phyloP scores from a whole-genome alignment of 30 jellyfish, hydroid and myxozoan genomes.

The Nemopilema nomurai region DNA sequence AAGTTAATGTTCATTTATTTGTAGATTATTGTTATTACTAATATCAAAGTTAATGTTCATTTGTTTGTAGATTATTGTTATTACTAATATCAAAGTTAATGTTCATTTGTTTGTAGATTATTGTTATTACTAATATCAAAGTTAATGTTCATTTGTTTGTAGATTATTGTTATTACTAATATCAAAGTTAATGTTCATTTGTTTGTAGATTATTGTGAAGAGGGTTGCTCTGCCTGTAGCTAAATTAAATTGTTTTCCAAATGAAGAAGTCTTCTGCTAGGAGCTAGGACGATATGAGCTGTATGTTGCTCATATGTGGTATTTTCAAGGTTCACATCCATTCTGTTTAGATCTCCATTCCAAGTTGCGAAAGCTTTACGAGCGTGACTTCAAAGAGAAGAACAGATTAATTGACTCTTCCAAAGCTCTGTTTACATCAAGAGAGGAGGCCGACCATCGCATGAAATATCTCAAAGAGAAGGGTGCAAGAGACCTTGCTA shows the following conservation, averaged over 20 bases:
- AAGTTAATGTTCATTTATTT: no score
- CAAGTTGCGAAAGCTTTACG: conserved; percentile 42
- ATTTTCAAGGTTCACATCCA: background rate
- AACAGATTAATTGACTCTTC: conserved; percentile 54
- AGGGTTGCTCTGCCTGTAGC: background rate
- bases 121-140: no score
- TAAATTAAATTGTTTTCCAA: background rate
- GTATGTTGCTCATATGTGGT: background rate
- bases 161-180: no score
- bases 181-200: no score
- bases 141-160: no score
- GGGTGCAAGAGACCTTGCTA: conserved; percentile 71
- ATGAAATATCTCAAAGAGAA: conserved; percentile 86
- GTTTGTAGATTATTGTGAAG: no score
- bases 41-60: no score
- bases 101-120: no score
- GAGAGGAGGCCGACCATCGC: conserved; percentile 96
- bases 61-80: no score
- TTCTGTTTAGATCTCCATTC: conserved; percentile 51
- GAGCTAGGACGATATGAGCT: background rate
- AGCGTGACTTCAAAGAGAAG: conserved; percentile 59
- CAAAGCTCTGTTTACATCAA: conserved; percentile 67
- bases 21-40: no score
- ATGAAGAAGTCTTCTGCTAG: background rate
- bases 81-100: no score